Base-by-base conservation (phyloP, 2,888 invertebrate genomes). In the Heliconius ethilla region DNA sequence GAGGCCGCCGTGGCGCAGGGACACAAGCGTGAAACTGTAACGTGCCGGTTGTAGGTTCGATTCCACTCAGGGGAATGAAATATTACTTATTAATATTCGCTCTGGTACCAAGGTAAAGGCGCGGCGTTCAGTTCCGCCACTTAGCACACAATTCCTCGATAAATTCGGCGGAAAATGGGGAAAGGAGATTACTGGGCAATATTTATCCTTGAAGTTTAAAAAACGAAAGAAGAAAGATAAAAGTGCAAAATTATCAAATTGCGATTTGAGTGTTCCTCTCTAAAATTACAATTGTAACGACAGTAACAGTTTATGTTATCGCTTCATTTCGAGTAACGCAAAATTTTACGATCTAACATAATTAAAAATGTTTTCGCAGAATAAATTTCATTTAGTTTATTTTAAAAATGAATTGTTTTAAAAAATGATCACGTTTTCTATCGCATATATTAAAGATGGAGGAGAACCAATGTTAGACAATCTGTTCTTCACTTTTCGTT, bases 321-420 rank as follows among this genome's bases (percentile, higher is more conserved):
- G 66, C 66, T 55, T 33, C 51, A 73, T 73, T 77, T 77, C 33
- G 72, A 72, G 72, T 65, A 77, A 77, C 37, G 27, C 55, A 27
- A 59, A 77, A 59, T 77, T 77, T 72, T 37, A 70, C 63, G 22
- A 25, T 40, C 51, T 40, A n/a, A 29, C n/a, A 65, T 76, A 63
- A 65, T 72, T 73, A 37, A 66, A 72, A 72, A 25, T 33, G 27
- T 59, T 37, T 72, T 72, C 37, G 9, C 59, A 9, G 69, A 40
- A 67, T 65, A 69, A 27, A 69, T 69, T 40, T 37, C 25, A 69
- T 69, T 69, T 40, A 15, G 15, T 45, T 15, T 45, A 59, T 59
- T 2, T 59, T 59, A n/a, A n/a, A 59, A 59, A 59, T 59, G 9
- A 59, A 15, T 3, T 59, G 22, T n/a, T n/a, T n/a, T 7, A 59